Conservation (phyloP, 1,140 invertebrate species). For the Leptoteleia sp. region DNA sequence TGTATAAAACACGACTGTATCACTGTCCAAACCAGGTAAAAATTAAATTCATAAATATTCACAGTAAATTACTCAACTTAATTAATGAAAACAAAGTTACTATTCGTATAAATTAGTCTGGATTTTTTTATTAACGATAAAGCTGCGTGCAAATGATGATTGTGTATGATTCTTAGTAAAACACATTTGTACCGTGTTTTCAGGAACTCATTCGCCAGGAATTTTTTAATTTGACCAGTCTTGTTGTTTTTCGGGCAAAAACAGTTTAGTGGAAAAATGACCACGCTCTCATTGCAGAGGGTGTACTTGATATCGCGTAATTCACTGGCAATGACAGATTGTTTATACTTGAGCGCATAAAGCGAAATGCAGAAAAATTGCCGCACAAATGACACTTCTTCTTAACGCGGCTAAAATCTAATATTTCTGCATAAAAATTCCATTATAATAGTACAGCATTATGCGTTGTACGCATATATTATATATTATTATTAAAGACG, state of each 20-base stretch:
- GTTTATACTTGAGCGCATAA: slow-evolving; percentile 18
- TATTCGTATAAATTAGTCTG: too few relatives aligned
- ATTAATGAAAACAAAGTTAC: too few relatives aligned
- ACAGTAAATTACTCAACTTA: too few relatives aligned
- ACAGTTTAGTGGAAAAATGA: slow-evolving; percentile 14
- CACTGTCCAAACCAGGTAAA: too few relatives aligned
- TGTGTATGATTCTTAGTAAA: too few relatives aligned
- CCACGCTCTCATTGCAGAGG: slow-evolving; percentile 2
- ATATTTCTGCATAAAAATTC: slow-evolving; percentile 38
- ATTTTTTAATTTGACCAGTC: slow-evolving; percentile 28
- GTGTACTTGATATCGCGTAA: slow-evolving; percentile 20
- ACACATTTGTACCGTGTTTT: too few relatives aligned
- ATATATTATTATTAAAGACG: too few relatives aligned
- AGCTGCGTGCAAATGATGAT: too few relatives aligned
- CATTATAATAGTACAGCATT: slow-evolving; percentile 16
- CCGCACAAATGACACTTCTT: slow-evolving; percentile 29
- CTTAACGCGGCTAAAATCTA: slow-evolving; percentile 23
- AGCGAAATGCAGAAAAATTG: slow-evolving; percentile 29
- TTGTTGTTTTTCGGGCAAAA: slow-evolving; percentile 10
- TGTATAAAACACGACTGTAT: too few relatives aligned
- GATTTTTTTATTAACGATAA: too few relatives aligned
- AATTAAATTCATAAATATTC: too few relatives aligned
- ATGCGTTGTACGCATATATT: too few relatives aligned
- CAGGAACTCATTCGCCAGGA: slow-evolving; percentile 19
- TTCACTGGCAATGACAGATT: slow-evolving; percentile 33